Evolutionary conservation across 1,140 invertebrate genomes (phyloP).

Genomic region (Drosophila micromelanica): DNA sequence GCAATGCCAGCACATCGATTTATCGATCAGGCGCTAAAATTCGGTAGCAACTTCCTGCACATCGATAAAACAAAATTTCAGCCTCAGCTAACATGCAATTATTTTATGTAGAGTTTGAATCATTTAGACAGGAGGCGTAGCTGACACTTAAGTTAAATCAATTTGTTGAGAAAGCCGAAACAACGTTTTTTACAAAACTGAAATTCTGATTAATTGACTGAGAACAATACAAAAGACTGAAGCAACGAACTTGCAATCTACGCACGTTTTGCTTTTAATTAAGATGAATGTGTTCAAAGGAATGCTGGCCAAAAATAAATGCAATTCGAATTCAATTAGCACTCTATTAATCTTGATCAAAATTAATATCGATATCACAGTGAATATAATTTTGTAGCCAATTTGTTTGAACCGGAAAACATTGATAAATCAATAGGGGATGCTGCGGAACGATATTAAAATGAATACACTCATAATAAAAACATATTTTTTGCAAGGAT

Average conservation of each 20-base stretch:
- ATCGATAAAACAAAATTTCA: conserved; percentile 9
- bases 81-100: not conserved
- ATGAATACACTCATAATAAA: too few relatives aligned
- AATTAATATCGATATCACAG: not conserved
- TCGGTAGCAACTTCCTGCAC: conserved; percentile 38
- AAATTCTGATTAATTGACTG: conserved; percentile 55
- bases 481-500: too few relatives aligned
- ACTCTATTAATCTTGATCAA: conserved; percentile 75
- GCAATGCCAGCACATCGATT: conserved; percentile 11
- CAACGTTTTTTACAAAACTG: conserved; percentile 4
- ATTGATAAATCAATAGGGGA: not conserved
- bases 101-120: conserved; percentile 16
- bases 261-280: conserved; percentile 27
- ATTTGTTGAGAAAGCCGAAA: conserved; percentile 36
- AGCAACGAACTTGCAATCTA: conserved; percentile 69
- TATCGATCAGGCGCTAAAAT: not conserved
- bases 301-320: conserved; percentile 30
- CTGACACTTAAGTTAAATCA: conserved; percentile 20
- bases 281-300: conserved; percentile 22
- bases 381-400: not conserved
- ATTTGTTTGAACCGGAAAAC: not conserved
- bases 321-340: conserved; percentile 65
- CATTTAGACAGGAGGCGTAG: conserved; percentile 3
- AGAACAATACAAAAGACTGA: conserved; percentile 70
- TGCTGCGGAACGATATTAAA: too few relatives aligned